phyloP scores from a whole-genome alignment of 2,113 vertebrate genomes.

The Dunckerocampus dactyliophorus region DNA sequence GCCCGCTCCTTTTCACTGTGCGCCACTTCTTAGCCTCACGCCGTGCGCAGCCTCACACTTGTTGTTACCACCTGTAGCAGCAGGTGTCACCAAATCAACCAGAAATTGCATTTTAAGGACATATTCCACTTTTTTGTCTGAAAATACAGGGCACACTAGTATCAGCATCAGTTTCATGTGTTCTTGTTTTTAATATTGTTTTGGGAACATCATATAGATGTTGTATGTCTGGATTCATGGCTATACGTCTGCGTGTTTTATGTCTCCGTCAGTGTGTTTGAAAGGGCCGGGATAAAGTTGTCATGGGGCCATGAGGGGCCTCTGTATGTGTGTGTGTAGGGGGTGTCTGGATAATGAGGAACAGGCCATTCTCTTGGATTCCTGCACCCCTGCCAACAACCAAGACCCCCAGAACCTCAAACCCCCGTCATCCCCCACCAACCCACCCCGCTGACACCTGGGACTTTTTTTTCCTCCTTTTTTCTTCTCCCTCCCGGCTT shows the following conservation, averaged over 20 bases:
- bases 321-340: slow-evolving; percentile 16
- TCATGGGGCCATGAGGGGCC: slow-evolving; percentile 50
- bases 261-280: slow-evolving; percentile 8
- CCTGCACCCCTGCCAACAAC: slow-evolving; percentile 63
- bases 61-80: background rate
- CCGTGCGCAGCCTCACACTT: background rate
- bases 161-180: background rate
- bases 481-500: slow-evolving; percentile 16
- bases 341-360: slow-evolving; percentile 66
- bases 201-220: background rate
- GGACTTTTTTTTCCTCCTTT: slow-evolving; percentile 24
- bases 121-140: background rate
- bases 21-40: background rate
- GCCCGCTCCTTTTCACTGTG: background rate
- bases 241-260: background rate
- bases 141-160: background rate
- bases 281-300: slow-evolving; percentile 46
- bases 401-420: slow-evolving; percentile 56
- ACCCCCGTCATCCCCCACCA: slow-evolving; percentile 10
- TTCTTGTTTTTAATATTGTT: background rate
- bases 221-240: background rate
- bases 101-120: background rate
- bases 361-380: slow-evolving; percentile 74
- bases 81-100: background rate
- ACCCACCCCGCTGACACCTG: slow-evolving; percentile 46